phyloP scores from a whole-genome alignment of 1,140 invertebrate genomes.

The Nasonia giraulti region DNA sequence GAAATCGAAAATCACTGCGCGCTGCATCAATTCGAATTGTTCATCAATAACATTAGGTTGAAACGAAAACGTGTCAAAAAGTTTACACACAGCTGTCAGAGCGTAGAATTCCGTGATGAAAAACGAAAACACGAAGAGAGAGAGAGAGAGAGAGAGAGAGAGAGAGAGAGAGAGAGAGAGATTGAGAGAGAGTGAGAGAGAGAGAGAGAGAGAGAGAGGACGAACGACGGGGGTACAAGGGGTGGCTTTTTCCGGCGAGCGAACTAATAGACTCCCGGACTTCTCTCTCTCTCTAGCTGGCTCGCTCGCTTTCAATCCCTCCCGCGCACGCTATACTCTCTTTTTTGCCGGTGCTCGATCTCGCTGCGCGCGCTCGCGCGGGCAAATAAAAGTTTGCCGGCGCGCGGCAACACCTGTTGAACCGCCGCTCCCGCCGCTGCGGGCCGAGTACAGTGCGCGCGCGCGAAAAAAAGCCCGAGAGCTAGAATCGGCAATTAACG shows the following conservation, averaged over 20 bases:
- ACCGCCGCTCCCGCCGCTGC: constrained; percentile 51
- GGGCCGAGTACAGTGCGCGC: no score
- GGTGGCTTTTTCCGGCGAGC: constrained; percentile 68
- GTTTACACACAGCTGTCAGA: neutral
- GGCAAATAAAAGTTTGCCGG: constrained; percentile 72
- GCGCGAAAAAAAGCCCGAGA: constrained; percentile 50
- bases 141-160: constrained; percentile 28
- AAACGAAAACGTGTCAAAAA: constrained; percentile 1
- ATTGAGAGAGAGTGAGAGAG: constrained; percentile 51
- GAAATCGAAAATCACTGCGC: no score
- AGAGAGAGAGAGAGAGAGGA: constrained; percentile 34
- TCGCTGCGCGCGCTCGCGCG: constrained; percentile 37
- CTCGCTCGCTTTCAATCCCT: constrained; percentile 52
- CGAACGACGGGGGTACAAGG: constrained; percentile 47
- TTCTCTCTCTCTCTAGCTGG: constrained; percentile 47
- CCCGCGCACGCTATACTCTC: constrained; percentile 47
- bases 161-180: constrained; percentile 41
- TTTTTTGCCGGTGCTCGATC: constrained; percentile 56
- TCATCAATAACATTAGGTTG: neutral
- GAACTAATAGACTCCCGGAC: constrained; percentile 70
- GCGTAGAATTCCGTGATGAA: constrained; percentile 41
- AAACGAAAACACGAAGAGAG: constrained; percentile 51
- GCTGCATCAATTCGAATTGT: no score
- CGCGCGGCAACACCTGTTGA: constrained; percentile 71
- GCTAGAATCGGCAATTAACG: constrained; percentile 67